A percentile compares a stretch with the other conserved stretches of the same genome.
phyloP scores from a whole-genome alignment of 2,113 vertebrate species.

The rat (Rattus norvegicus) region DNA sequence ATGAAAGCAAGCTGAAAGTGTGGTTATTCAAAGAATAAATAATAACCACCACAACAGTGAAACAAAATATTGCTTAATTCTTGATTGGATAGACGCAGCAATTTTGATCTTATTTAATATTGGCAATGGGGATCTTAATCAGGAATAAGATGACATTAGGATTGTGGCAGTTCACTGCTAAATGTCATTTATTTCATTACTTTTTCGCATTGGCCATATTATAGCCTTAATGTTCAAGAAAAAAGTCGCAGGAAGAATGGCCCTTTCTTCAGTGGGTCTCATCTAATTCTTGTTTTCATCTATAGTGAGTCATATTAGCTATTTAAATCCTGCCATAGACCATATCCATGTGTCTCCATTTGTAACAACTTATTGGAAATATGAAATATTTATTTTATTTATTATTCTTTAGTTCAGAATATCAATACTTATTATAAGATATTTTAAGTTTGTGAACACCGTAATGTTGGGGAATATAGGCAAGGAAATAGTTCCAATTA shows the following conservation, averaged over 20 bases:
- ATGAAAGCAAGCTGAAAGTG: conserved; percentile 1
- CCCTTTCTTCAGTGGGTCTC: background rate
- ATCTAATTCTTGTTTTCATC: conserved; percentile 10
- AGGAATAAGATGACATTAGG: background rate
- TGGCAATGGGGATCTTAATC: background rate
- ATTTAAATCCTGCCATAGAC: background rate
- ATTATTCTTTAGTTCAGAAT: conserved; percentile 33
- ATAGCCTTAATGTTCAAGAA: background rate
- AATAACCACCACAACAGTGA: conserved; percentile 42
- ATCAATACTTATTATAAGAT: background rate
- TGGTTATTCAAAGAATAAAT: conserved; percentile 38
- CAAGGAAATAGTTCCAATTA: conserved; percentile 6
- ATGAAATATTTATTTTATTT: conserved; percentile 18
- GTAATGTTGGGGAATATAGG: background rate
- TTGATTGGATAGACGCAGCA: background rate
- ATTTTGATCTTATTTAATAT: conserved; percentile 36
- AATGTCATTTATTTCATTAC: conserved; percentile 37
- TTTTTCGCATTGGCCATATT: conserved; percentile 6
- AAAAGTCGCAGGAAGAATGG: background rate
- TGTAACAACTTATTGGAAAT: background rate
- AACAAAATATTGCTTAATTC: conserved; percentile 15
- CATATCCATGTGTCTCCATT: background rate
- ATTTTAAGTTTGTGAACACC: conserved; percentile 25
- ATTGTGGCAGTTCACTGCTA: background rate
- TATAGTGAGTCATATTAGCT: background rate